Percentiles rank a stretch among this genome's conserved stretches.
Evolutionary conservation across 2,797 vertebrate species (phyloP).

Genomic region (Lophotriccus pileatus): DNA sequence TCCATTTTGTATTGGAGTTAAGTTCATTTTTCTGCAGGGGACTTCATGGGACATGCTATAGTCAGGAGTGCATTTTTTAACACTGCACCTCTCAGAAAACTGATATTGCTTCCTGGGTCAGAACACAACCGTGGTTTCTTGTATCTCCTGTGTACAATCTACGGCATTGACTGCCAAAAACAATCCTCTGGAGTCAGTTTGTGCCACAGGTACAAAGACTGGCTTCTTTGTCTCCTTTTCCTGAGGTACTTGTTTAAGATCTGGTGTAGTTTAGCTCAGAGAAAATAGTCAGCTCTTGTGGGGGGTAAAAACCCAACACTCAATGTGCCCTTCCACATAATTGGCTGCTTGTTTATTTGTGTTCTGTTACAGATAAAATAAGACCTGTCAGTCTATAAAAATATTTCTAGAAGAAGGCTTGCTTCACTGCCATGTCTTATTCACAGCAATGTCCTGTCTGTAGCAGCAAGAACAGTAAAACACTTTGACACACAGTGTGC

Average conservation of each 20-base stretch:
- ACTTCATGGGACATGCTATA: neutral
- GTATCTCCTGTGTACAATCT: neutral
- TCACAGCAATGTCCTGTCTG: neutral
- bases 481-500: constrained; percentile 14
- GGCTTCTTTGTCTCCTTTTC: neutral
- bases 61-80: neutral
- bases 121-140: neutral
- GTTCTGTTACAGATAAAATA: constrained; percentile 24
- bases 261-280: neutral
- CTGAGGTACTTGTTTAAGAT: neutral
- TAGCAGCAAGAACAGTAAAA: constrained; percentile 26
- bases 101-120: neutral
- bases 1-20: neutral
- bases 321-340: neutral
- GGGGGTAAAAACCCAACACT: neutral
- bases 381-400: neutral
- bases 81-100: neutral
- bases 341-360: neutral
- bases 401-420: neutral
- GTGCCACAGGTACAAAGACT: neutral
- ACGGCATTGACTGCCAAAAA: neutral
- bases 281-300: neutral
- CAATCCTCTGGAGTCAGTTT: neutral
- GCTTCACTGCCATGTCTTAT: constrained; percentile 13
- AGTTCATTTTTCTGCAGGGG: neutral